A percentile compares a stretch with the other conserved stretches of the same genome.
These are phyloP conservation scores for Drosophila atroscutellata DNA, from an alignment of 2,888 invertebrate species.

Conservation along the genomic window DNA sequence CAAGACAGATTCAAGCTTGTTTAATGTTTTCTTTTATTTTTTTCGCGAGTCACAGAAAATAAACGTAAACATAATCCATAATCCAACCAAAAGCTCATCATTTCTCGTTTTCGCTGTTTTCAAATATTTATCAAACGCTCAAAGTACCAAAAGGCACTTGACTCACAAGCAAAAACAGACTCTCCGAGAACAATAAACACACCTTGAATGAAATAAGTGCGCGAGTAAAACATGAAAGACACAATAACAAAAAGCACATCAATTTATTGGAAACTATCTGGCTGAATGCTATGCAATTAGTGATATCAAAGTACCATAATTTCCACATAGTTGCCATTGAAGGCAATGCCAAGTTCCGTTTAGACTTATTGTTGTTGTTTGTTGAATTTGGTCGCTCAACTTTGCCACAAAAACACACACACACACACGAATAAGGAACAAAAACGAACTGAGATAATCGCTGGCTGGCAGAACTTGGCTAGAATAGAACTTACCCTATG, in stretches of 20 bases:
- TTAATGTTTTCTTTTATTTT: not conserved
- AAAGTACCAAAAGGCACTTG: not conserved
- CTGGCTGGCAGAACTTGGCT: not conserved
- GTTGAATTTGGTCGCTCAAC: conserved; percentile 47
- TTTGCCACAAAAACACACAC: conserved; percentile 42
- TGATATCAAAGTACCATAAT: conserved; percentile 55
- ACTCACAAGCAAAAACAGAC: conserved; percentile 1
- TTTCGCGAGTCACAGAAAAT: not conserved
- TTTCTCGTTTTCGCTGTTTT: not conserved
- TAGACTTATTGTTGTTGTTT: conserved; percentile 11
- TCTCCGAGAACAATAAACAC: conserved; percentile 3
- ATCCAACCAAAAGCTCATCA: not conserved
- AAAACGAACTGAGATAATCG: conserved; percentile 2
- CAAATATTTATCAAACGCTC: not conserved
- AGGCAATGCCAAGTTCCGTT: conserved; percentile 45
- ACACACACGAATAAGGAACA: conserved; percentile 10
- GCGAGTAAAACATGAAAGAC: conserved; percentile 1
- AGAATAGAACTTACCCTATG: conserved; percentile 4
- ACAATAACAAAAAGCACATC: conserved; percentile 28
- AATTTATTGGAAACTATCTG: conserved; percentile 47
- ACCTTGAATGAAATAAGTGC: conserved; percentile 31
- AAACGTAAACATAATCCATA: not conserved
- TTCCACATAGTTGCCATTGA: conserved; percentile 38
- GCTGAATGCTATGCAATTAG: conserved; percentile 56
- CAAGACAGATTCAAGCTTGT: not conserved